Evolutionary conservation across 2,888 invertebrate species (phyloP), one percentile per base, ranked within the genome.

Genomic region (Andricus quercusramuli): DNA sequence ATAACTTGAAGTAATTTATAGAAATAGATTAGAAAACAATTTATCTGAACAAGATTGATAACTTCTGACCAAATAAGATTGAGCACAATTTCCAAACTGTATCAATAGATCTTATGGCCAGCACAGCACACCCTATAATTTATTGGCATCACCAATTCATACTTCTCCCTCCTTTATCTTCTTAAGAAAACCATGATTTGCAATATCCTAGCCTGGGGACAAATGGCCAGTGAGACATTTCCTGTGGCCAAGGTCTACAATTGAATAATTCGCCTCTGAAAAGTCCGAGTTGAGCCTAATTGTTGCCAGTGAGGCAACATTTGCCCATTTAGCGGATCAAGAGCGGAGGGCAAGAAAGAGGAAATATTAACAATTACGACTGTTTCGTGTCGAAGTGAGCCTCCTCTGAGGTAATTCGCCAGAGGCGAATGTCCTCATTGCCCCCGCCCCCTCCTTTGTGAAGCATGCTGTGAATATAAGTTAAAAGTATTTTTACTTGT

Each of bases 161-260:
- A 56, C 9, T 3, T 56, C 25, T 44, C 25, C 22, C 22, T 2
- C 22, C 20, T n/a, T 66, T 29, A 29, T 20, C 47, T 47, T 68
- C 25, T 68, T 17, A 47, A 22, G 22, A 68, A 47, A 47, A 68
- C 15, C 47, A 47, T 68, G 68, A 68, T 68, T 68, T 68, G 47
- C 68, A 68, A 68, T 47, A 68, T 29, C 47, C 25, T 68, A 47
- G 68, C 68, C 68, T 41, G 68, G 25, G 47, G 68, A 68, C 47
- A 68, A 47, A 25, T 68, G 44, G 22, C 44, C 68, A 47, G 47
- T 47, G 44, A 47, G 47, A 47, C 29, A 68, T 68, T 29, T 68
- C 68, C 47, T 68, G 68, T 68, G 68, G 68, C 44, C 68, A 68
- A 68, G 47, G 68, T 68, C 47, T 68, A 68, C 56, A 56, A 68